These are phyloP conservation scores for Solenopsis invicta DNA, from an alignment of 1,140 invertebrate genomes.

Conservation along the genomic window DNA sequence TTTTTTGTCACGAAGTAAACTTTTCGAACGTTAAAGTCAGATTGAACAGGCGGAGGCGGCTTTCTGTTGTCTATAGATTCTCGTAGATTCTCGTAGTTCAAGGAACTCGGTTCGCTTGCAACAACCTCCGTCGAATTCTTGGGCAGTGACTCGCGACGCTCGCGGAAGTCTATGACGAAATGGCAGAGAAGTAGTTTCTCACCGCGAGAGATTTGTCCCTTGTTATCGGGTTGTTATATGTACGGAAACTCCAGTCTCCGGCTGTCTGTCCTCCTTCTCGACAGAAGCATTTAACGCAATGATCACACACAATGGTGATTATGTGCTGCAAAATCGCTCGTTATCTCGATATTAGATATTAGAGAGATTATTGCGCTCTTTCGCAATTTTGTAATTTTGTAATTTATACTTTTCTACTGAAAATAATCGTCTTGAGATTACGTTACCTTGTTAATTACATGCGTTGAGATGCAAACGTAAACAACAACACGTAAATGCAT, in stretches of 20 bases:
- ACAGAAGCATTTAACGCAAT: slow-evolving; percentile 16
- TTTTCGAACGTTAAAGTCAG: slow-evolving; percentile 21
- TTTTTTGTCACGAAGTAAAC: neutral
- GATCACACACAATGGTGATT: neutral
- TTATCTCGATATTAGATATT: neutral
- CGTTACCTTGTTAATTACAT: neutral
- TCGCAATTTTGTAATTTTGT: too few species aligned
- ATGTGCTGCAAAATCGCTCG: neutral
- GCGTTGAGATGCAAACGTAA: neutral
- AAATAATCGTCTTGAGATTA: neutral
- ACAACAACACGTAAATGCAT: neutral
- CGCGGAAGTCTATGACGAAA: slow-evolving; percentile 72
- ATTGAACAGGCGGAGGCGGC: neutral
- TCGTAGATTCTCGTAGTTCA: slow-evolving; percentile 40
- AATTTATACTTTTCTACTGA: neutral
- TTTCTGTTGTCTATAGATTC: neutral
- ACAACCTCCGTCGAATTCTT: slow-evolving; percentile 65
- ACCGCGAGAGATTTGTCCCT: slow-evolving; percentile 16
- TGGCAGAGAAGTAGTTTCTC: slow-evolving; percentile 58
- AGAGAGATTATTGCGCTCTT: neutral
- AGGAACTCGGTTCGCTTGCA: slow-evolving; percentile 34
- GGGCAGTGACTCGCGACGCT: slow-evolving; percentile 68
- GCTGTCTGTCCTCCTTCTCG: neutral
- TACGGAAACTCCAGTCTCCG: slow-evolving; percentile 17
- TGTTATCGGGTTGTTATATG: slow-evolving; percentile 23